Evolutionary conservation across 37 sponge, comb jelly and placozoan genomes (phyloP), one percentile per base, ranked within the genome.

Genomic region (Agelas oroides): DNA sequence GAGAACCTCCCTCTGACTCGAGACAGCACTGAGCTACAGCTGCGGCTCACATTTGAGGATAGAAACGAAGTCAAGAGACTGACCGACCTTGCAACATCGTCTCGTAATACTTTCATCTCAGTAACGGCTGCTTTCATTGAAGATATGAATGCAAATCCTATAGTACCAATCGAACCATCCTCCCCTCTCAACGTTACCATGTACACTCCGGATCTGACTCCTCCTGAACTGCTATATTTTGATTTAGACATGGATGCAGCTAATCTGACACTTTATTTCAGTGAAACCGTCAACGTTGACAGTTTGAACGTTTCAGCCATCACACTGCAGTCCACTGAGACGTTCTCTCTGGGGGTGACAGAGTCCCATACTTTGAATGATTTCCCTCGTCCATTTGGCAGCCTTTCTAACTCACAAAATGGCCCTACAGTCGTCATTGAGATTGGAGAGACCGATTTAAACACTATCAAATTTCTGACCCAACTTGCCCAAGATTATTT

Each of bases 381-480:
- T 66, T 78, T 69, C 1, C 64, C 56, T 32, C 55, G 34, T 6
- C 96, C 93, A 27, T 54, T 86, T 33, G 72, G 80, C 18, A 85
- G 89, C 21, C 20, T 40, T 27, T 76, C 94, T 17, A 20, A 13
- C 13, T 87, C 93, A 58, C 77, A 82, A 18, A 89, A 96, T 71
- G 62, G 83, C 24, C 76, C 86, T 21, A 57, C 53, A 0, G 72
- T 93, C n/a, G 67, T 86, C 3, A 46, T 96, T 19, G 30, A 56
- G 19, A 91, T 96, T 41, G 92, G 94, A 21, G 90, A 89, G 62
- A 27, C 69, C 21, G 97, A 96, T 85, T 65, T 85, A 23, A 96
- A 96, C 58, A 27, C 66, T 54, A 91, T 96, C 33, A 96, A 93
- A 71, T 91, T 86, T 58, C 70, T 89, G 15, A 89, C 84, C 19